These are phyloP conservation scores for Poeciliopsis paucimaculata DNA, from an alignment of 2,797 vertebrate species.

Conservation along the genomic window DNA sequence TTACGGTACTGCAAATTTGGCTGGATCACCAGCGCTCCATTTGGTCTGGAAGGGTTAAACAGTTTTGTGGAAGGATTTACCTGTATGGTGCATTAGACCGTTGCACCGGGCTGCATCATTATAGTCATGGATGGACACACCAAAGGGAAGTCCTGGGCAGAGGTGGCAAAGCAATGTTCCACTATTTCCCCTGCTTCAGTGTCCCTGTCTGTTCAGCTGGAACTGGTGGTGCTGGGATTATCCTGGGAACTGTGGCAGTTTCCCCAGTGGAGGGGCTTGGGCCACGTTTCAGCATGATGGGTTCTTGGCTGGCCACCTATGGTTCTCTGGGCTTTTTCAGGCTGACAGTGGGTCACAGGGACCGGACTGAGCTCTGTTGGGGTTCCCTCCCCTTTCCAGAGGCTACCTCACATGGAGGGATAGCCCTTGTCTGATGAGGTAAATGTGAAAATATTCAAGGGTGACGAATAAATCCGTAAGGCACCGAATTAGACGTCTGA, in stretches of 20 bases:
- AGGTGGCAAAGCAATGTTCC: neutral
- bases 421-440: neutral
- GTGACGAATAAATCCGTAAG: neutral
- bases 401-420: neutral
- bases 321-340: neutral
- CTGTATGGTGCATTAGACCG: no score
- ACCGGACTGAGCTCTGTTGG: neutral
- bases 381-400: neutral
- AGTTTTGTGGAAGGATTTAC: neutral
- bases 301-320: neutral
- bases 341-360: neutral
- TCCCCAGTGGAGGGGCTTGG: neutral
- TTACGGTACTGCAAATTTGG: no score
- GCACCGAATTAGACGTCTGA: no score
- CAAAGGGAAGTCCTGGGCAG: neutral
- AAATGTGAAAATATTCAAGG: neutral
- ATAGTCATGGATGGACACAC: neutral
- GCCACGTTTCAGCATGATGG: neutral
- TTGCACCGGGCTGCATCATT: neutral
- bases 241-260: neutral
- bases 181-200: neutral
- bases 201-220: neutral
- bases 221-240: neutral
- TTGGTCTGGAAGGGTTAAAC: neutral
- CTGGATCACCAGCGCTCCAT: no score